Evolutionary conservation across 2,113 vertebrate genomes (phyloP).

Genomic region (Sander lucioperca): DNA sequence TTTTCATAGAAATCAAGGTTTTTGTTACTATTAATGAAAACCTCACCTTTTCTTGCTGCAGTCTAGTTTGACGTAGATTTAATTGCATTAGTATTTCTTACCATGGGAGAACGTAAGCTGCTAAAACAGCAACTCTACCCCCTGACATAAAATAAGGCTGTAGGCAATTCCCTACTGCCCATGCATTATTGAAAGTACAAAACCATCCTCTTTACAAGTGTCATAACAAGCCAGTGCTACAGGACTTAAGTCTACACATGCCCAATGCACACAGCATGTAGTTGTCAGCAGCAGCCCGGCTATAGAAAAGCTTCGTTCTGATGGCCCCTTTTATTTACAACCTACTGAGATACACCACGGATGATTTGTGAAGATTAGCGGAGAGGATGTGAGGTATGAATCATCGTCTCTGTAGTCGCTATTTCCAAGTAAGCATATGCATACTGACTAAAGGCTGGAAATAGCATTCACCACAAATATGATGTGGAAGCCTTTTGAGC

Average conservation of each 20-base stretch:
- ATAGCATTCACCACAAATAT: conserved; percentile 61
- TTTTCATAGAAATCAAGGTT: conserved; percentile 52
- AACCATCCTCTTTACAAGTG: conserved; percentile 79
- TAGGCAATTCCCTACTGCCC: conserved; percentile 71
- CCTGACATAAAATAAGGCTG: conserved; percentile 74
- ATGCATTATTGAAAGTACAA: conserved; percentile 83
- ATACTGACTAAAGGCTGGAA: conserved; percentile 64
- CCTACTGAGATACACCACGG: conserved; percentile 53
- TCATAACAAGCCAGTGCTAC: conserved; percentile 79
- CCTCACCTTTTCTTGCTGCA: conserved; percentile 67
- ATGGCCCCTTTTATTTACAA: conserved; percentile 73
- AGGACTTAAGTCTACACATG: conserved; percentile 64
- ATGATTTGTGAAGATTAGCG: conserved; percentile 76
- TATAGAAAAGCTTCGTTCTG: conserved; percentile 41
- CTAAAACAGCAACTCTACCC: conserved; percentile 73
- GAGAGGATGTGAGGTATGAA: conserved; percentile 65
- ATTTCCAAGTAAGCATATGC: conserved; percentile 66
- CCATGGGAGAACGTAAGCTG: conserved; percentile 53
- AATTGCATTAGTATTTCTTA: conserved; percentile 79
- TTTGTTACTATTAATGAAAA: conserved; percentile 72
- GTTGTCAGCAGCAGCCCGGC: conserved; percentile 52
- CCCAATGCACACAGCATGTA: conserved; percentile 48
- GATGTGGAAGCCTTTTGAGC: conserved; percentile 57
- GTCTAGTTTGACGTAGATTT: conserved; percentile 64
- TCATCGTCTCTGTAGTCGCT: conserved; percentile 62